Percentiles rank a stretch among this genome's conserved stretches.
These are phyloP conservation scores for Geophilus truncorum DNA, from an alignment of 2,888 invertebrate genomes.

Conservation along the genomic window DNA sequence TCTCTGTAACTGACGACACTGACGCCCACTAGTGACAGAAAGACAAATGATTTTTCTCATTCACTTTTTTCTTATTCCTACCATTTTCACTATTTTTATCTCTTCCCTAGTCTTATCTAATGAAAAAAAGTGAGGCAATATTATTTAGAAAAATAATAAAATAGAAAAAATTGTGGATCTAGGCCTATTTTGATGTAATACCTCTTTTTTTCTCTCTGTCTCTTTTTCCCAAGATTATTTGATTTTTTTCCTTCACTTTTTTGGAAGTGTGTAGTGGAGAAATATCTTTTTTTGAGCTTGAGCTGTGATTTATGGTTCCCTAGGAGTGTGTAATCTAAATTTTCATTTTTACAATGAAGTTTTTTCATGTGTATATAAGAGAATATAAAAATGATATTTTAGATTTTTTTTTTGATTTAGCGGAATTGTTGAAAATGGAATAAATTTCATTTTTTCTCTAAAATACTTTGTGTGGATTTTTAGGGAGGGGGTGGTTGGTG, in stretches of 20 bases:
- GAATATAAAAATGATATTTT: not conserved
- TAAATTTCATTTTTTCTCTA: not conserved
- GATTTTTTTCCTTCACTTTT: not conserved
- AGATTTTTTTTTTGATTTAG: not conserved
- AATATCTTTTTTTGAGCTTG: not conserved
- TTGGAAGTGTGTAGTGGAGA: not conserved
- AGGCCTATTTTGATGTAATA: not conserved
- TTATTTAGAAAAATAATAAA: not conserved
- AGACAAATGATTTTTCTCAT: not conserved
- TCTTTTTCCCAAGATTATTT: not conserved
- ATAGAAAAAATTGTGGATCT: not conserved
- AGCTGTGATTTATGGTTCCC: conserved; percentile 3
- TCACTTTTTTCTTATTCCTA: not conserved
- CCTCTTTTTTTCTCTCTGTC: not conserved
- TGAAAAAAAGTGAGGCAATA: not conserved
- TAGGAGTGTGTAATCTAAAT: conserved; percentile 16
- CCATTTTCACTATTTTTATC: not conserved
- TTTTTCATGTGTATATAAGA: not conserved
- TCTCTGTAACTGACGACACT: not conserved
- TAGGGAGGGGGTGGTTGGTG: not conserved
- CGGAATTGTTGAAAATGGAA: not conserved
- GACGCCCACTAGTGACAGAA: not conserved
- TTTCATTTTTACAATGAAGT: conserved; percentile 13
- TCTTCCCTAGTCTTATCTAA: not conserved
- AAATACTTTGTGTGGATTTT: not conserved